A percentile compares a stretch with the other conserved stretches of the same genome.
phyloP scores from a whole-genome alignment of 2,797 vertebrate species.

The Eulemur coronatus region DNA sequence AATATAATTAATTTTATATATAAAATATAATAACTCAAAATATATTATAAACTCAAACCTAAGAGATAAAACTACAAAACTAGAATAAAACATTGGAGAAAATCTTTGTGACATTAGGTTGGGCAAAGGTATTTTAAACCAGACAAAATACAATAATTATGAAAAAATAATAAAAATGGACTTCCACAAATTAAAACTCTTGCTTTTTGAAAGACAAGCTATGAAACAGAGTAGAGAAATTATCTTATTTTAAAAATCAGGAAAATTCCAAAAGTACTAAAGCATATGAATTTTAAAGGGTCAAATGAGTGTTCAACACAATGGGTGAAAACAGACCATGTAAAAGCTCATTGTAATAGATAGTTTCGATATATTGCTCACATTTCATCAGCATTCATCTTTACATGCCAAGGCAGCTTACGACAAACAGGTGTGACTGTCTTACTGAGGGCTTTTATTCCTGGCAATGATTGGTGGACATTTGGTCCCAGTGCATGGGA shows the following conservation, averaged over 20 bases:
- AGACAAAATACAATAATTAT: not conserved
- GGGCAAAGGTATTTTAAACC: not conserved
- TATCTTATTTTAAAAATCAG: not conserved
- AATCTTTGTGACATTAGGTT: not conserved
- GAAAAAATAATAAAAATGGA: not conserved
- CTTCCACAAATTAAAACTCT: not conserved
- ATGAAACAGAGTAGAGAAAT: not conserved
- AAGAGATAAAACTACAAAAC: not conserved
- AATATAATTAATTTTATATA: not conserved
- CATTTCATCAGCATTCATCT: no score
- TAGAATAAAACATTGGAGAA: not conserved
- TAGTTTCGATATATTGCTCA: rapidly evolving
- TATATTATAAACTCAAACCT: not conserved
- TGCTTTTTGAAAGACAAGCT: not conserved
- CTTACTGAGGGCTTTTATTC: not conserved
- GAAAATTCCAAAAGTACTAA: not conserved
- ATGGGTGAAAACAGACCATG: not conserved
- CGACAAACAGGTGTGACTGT: not conserved
- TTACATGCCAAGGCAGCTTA: not conserved
- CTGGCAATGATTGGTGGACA: not conserved
- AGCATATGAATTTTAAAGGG: not conserved
- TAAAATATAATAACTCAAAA: not conserved
- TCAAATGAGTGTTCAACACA: not conserved
- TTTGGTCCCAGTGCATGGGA: no score
- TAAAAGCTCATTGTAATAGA: not conserved